A percentile compares a stretch with the other conserved stretches of the same genome.
Conservation (phyloP, 2,888 invertebrate species). For the Saturnia japonica region DNA sequence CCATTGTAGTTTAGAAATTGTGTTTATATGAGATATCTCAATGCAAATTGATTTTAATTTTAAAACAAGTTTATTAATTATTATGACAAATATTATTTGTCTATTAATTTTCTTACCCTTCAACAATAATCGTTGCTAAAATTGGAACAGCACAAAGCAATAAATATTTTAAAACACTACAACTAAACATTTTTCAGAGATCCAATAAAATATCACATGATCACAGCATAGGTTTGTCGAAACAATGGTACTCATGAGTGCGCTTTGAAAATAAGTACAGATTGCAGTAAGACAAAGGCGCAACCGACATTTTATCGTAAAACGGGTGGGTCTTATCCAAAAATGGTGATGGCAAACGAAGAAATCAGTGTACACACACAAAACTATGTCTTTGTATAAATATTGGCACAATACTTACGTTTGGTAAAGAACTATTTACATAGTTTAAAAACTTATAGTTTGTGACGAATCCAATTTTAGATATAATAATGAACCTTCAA, state of each 20-base stretch:
- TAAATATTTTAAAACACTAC: conserved; percentile 55
- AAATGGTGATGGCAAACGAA: conserved; percentile 68
- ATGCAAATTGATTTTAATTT: not conserved
- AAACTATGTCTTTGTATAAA: conserved; percentile 43
- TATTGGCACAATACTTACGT: conserved; percentile 29
- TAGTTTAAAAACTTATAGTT: conserved; percentile 6
- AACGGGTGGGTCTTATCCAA: conserved; percentile 63
- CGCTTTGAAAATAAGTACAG: conserved; percentile 59
- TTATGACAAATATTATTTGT: not conserved
- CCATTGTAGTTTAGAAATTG: not conserved
- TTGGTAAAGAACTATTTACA: conserved; percentile 15
- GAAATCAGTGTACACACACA: conserved; percentile 68
- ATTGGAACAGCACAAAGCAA: conserved; percentile 55
- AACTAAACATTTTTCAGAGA: conserved; percentile 61
- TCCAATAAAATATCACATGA: conserved; percentile 40
- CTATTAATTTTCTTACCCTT: conserved; percentile 55
- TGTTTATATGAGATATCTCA: not conserved
- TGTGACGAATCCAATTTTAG: not conserved
- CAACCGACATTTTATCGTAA: conserved; percentile 57
- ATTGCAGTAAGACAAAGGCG: conserved; percentile 50
- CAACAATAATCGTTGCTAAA: conserved; percentile 58
- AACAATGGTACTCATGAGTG: conserved; percentile 47
- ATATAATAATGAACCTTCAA: not conserved
- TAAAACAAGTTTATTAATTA: too few species aligned
- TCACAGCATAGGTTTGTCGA: conserved; percentile 27